Percentiles rank a stretch among this genome's conserved stretches.
phyloP scores from a whole-genome alignment of 35 echinoderm and acorn worm genomes.

The Lytechinus pictus region DNA sequence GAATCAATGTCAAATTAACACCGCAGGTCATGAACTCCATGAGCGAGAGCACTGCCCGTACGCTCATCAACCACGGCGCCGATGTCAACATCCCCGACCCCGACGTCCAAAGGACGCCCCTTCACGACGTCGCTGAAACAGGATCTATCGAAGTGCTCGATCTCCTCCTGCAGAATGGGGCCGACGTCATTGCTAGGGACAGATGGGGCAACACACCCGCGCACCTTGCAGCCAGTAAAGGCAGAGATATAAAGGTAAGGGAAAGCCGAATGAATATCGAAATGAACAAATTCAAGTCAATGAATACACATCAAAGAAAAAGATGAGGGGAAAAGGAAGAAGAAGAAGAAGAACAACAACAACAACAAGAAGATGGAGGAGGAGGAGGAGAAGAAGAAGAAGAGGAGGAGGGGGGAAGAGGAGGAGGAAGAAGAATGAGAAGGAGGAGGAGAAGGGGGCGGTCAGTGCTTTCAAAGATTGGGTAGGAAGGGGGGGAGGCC shows the following conservation, averaged over 20 bases:
- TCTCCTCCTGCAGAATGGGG: slow-evolving; percentile 51
- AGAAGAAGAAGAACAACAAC: too few species aligned
- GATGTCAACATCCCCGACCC: slow-evolving; percentile 63
- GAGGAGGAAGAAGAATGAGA: too few species aligned
- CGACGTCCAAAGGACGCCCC: slow-evolving; percentile 35
- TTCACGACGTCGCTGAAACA: slow-evolving; percentile 65
- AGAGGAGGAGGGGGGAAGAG: too few species aligned
- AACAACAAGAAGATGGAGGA: too few species aligned
- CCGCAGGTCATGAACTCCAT: slow-evolving; percentile 45
- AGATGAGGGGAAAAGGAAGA: too few species aligned
- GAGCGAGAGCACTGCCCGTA: background rate
- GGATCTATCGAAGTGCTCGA: slow-evolving; percentile 48
- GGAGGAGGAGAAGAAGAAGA: too few species aligned
- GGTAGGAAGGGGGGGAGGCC: too few species aligned
- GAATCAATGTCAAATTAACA: too few species aligned
- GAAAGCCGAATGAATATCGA: background rate
- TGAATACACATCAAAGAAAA: too few species aligned
- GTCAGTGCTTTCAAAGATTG: too few species aligned
- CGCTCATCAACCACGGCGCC: slow-evolving; percentile 58
- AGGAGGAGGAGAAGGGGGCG: too few species aligned
- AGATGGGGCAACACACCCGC: slow-evolving; percentile 58
- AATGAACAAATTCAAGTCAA: too few species aligned
- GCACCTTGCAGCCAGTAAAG: slow-evolving; percentile 57
- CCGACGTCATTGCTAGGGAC: slow-evolving; percentile 43
- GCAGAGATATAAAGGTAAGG: background rate